Evolutionary conservation across 2,888 invertebrate species (phyloP), one percentile per base, ranked within the genome.

Genomic region (Nemurella pictetii): DNA sequence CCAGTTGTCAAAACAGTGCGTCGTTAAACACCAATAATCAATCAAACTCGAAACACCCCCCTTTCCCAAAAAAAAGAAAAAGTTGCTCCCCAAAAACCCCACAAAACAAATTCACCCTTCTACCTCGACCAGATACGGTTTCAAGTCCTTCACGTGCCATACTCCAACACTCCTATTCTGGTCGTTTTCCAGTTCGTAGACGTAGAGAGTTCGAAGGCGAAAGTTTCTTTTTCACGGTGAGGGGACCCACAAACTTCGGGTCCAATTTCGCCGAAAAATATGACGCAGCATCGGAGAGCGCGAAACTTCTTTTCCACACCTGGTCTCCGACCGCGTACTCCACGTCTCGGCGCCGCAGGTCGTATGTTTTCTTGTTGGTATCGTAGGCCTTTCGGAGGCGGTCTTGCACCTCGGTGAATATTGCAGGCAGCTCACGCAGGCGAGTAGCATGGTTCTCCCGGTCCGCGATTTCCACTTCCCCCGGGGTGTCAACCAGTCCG

Each of bases 161-260:
- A 7, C 0, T n/a, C 77, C 77, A 12, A 77, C 12, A 25, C 5
- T 7, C 26, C 74, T 74, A 5, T 15, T 15, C 5, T 74, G n/a
- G 74, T 3, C 3, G 20, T 74, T 15, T 74, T 74, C 74, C 20
- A 7, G 74, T 7, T 74, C 74, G 3, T 7, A 7, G 5, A 74
- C 20, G n/a, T n/a, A n/a, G n/a, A n/a, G n/a, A n/a, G n/a, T n/a
- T n/a, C 3, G 26, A 4, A 4, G 77, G 27, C 3, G 77, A 77
- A 1, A 77, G 1, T 27, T 77, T 77, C 27, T 26, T 0, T 12
- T 12, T 28, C 30, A 81, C 26, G 2, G n/a, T 75, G 25, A 15
- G 75, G 20, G 84, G 84, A n/a, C 84, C 84, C 4, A 77, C 5
- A 75, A 30, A 83, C 26, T 75, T 73, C 1, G 26, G 77, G 20